These are phyloP conservation scores for Sylvilagus floridanus DNA, from an alignment of 2,797 vertebrate genomes.

Conservation along the genomic window DNA sequence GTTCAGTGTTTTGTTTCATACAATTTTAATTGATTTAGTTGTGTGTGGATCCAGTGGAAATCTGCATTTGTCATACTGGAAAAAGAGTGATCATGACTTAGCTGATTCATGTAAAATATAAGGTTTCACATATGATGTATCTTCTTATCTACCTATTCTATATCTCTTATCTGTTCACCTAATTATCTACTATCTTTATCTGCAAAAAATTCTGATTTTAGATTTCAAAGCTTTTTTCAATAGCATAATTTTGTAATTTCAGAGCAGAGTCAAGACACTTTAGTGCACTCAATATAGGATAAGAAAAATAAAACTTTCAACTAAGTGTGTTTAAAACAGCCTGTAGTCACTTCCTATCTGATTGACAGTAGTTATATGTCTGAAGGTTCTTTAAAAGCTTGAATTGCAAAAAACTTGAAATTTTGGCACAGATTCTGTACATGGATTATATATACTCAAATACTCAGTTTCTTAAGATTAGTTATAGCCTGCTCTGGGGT, in stretches of 20 bases:
- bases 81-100: conserved; percentile 12
- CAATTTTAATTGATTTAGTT: conserved; percentile 44
- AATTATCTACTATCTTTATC: background rate
- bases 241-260: conserved; percentile 24
- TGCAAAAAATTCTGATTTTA: conserved; percentile 47
- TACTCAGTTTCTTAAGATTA: conserved; percentile 60
- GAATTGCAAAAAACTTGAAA: conserved; percentile 48
- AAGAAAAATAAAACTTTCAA: conserved; percentile 47
- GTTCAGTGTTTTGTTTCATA: conserved; percentile 57
- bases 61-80: background rate
- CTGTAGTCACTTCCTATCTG: conserved; percentile 30
- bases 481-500: conserved; percentile 41
- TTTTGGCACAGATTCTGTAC: conserved; percentile 50
- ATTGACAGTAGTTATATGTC: conserved; percentile 47
- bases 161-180: background rate
- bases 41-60: conserved; percentile 21
- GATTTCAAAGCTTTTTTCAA: background rate
- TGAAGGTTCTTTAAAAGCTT: conserved; percentile 56
- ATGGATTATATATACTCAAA: conserved; percentile 13
- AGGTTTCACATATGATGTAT: background rate
- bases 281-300: background rate
- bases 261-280: conserved; percentile 21
- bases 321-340: conserved; percentile 37
- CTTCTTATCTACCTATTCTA: background rate
- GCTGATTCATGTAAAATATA: background rate